phyloP scores from a whole-genome alignment of 2,113 vertebrate species.

The Chiloscyllium plagiosum region DNA sequence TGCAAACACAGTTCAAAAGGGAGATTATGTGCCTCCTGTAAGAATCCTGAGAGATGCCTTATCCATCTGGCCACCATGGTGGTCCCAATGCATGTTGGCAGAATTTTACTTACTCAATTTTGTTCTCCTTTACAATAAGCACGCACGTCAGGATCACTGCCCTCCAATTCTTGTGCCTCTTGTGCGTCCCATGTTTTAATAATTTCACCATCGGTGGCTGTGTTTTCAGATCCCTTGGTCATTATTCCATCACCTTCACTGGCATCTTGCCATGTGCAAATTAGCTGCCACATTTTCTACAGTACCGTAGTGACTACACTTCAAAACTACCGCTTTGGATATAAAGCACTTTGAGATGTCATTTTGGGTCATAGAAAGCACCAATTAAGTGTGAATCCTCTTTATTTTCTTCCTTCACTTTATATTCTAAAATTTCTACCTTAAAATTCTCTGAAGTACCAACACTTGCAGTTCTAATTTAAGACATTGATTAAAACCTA shows the following conservation, averaged over 20 bases:
- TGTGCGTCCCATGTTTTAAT: not conserved
- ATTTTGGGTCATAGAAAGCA: not conserved
- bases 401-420: not conserved
- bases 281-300: not conserved
- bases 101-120: not conserved
- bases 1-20: not conserved
- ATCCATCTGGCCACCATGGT: not conserved
- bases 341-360: not conserved
- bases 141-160: not conserved
- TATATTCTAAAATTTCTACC: not conserved
- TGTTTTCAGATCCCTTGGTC: not conserved
- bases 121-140: not conserved
- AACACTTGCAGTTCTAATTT: not conserved
- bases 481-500: not conserved
- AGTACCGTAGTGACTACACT: not conserved
- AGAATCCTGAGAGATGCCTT: not conserved
- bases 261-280: not conserved
- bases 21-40: not conserved
- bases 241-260: not conserved
- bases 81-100: not conserved
- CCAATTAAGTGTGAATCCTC: no score
- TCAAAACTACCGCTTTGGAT: not conserved
- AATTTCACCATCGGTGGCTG: no score
- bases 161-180: not conserved
- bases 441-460: not conserved